These are phyloP conservation scores for Trichomycterus rosablanca DNA, from an alignment of 2,113 vertebrate species.

Conservation along the genomic window DNA sequence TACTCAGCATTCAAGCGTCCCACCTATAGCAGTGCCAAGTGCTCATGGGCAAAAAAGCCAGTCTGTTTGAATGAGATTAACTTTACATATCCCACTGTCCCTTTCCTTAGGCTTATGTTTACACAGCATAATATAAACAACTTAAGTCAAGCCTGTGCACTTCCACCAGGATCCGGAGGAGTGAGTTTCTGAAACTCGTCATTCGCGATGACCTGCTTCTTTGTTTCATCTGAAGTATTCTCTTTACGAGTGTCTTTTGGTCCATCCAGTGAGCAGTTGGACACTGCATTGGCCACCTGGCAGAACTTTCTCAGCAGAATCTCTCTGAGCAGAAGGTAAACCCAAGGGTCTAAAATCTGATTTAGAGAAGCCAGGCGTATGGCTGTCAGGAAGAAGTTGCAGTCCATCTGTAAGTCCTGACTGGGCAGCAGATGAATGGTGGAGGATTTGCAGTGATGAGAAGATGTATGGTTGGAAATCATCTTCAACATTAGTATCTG, in stretches of 20 bases:
- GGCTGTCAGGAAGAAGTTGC: conserved; percentile 78
- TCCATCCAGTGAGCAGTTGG: conserved; percentile 72
- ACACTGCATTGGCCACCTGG: conserved; percentile 83
- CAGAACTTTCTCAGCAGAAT: conserved; percentile 85
- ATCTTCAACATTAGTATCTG: conserved; percentile 86
- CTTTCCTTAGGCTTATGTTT: background rate
- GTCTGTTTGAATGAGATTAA: background rate
- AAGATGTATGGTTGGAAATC: conserved; percentile 71
- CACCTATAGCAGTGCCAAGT: conserved; percentile 30
- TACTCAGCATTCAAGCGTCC: conserved; percentile 33
- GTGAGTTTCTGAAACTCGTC: conserved; percentile 49
- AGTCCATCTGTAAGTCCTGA: conserved; percentile 65
- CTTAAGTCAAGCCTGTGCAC: conserved; percentile 32
- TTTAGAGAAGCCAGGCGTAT: conserved; percentile 93
- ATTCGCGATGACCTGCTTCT: conserved; percentile 49
- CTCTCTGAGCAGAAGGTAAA: conserved; percentile 89
- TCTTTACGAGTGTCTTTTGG: conserved; percentile 60
- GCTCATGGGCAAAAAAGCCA: conserved; percentile 8
- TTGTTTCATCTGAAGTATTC: conserved; percentile 60
- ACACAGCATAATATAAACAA: background rate
- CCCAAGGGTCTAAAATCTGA: conserved; percentile 97
- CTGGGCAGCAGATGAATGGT: conserved; percentile 2
- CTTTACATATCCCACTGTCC: background rate
- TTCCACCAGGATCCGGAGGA: conserved; percentile 18
- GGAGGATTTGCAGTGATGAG: conserved; percentile 66